Evolutionary conservation across 2,797 vertebrate species (phyloP), one percentile per base, ranked within the genome.

Genomic region (Corythornis leucogaster): DNA sequence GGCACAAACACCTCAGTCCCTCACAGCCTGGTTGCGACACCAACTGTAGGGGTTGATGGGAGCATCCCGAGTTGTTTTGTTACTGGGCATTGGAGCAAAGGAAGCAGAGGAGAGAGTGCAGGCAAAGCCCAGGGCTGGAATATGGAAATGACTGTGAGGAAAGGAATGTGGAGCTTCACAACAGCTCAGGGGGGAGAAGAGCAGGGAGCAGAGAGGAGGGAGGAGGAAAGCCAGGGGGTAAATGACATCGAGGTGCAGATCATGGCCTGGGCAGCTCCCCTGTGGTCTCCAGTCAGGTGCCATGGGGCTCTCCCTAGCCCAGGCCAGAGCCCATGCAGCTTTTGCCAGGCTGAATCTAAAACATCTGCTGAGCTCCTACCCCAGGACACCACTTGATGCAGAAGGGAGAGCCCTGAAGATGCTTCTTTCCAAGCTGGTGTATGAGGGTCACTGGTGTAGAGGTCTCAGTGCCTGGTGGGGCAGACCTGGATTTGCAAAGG

Each of bases 111-210:
- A 86, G 82, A 87, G 77, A 50, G 33, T 80, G 82, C 76, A 92
- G 79, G 78, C 35, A 38, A 84, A 94, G 77, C 67, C 28, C 85
- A 79, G 78, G 55, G 78, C 33, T 94, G 77, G 61, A 88, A 94
- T 90, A 91, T 88, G 85, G 92, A 89, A 93, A 92, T 96, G 95
- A 95, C 90, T 90, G 73, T 6, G 84, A 79, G 88, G 95, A 91
- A 91, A 90, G 94, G 92, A 93, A 94, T 86, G 93, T 46, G 83
- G 78, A 91, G 63, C 88, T 91, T 90, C 67, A 35, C 30, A 83
- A 19, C 40, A 30, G 1, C 42, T 15, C 4, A 0, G 16, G 50
- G 30, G 46, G 40, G 46, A 53, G 80, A 33, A 21, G 63, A 63
- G 74, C 67, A 43, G 30, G 45, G 66, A 45, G 71, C 45, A 35